Conservation (phyloP, 2,113 vertebrate species). For the Dicaeum eximium region DNA sequence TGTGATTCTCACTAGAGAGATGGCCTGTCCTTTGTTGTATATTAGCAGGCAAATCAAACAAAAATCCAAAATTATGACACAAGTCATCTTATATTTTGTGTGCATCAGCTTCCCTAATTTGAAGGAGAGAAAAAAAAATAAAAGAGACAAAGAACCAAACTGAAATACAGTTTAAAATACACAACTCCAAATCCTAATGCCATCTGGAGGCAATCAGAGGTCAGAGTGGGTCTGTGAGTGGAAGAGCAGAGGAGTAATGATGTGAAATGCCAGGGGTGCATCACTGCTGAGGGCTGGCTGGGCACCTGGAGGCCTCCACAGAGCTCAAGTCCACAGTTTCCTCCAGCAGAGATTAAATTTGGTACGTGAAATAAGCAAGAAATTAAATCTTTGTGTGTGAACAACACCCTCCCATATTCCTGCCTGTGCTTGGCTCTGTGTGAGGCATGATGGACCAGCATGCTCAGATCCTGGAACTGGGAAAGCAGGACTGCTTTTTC, state of each 20-base stretch:
- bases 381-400: not conserved
- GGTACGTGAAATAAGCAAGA: not conserved
- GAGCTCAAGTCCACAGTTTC: not conserved
- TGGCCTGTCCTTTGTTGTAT: not conserved
- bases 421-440: accelerated
- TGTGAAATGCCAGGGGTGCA: not conserved
- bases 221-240: not conserved
- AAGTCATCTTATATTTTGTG: not conserved
- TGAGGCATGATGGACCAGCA: accelerated
- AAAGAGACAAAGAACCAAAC: not conserved
- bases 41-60: not conserved
- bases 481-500: not conserved
- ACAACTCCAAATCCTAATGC: not conserved
- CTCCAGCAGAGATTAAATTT: not conserved
- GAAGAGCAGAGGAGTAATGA: not conserved
- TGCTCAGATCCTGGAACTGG: not conserved
- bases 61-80: not conserved
- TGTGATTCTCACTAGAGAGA: not conserved
- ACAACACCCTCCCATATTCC: not conserved
- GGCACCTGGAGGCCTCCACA: not conserved
- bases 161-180: not conserved
- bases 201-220: not conserved
- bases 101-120: not conserved
- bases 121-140: not conserved
- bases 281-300: accelerated